Evolutionary conservation across 2,797 vertebrate species (phyloP).

Genomic region (Muscicapa striata): DNA sequence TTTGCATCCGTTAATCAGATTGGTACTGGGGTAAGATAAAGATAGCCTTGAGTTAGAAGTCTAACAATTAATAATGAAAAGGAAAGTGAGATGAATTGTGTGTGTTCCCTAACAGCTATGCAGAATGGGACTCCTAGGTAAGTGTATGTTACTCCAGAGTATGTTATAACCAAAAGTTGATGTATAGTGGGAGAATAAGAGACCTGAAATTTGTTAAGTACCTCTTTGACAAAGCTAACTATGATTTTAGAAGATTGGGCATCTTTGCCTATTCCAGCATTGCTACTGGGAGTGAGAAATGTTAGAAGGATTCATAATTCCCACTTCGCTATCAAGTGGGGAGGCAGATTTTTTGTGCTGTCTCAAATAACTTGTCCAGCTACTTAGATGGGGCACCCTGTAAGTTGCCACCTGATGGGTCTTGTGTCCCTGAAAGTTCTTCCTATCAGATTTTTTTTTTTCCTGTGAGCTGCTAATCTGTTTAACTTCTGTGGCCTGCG

Average conservation of each 20-base stretch:
- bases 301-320: background rate
- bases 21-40: background rate
- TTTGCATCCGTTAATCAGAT: slow-evolving; percentile 8
- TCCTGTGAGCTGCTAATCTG: background rate
- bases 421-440: background rate
- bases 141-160: background rate
- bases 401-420: background rate
- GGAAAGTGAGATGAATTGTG: background rate
- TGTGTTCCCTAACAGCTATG: background rate
- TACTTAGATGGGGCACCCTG: background rate
- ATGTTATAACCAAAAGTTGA: background rate
- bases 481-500: background rate
- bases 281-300: background rate
- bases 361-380: background rate
- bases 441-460: background rate
- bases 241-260: background rate
- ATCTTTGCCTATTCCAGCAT: background rate
- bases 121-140: background rate
- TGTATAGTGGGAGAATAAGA: background rate
- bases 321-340: background rate
- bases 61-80: slow-evolving; percentile 1
- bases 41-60: slow-evolving; percentile 4
- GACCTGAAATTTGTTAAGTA: background rate
- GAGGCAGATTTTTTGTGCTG: background rate
- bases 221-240: background rate